Evolutionary conservation across 2,113 vertebrate genomes (phyloP).

Genomic region (Tiliqua scincoides): DNA sequence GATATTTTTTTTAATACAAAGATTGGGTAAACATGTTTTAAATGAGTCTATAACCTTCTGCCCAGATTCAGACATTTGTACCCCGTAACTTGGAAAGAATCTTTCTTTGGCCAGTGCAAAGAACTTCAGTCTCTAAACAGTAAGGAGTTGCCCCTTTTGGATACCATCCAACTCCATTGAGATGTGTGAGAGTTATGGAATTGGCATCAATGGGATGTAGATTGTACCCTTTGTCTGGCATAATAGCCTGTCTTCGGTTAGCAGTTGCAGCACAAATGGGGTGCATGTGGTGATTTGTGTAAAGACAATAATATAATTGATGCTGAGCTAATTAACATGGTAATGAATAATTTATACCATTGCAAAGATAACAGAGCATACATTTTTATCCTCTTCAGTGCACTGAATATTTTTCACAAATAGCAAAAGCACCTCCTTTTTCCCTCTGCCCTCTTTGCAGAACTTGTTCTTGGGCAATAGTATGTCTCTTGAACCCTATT

Average conservation of each 20-base stretch:
- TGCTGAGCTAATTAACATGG: slow-evolving; percentile 29
- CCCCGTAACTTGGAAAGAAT: neutral
- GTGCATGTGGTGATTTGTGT: slow-evolving; percentile 29
- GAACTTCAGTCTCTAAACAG: neutral
- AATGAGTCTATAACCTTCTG: neutral
- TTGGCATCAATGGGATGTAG: neutral
- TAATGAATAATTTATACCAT: slow-evolving; percentile 34
- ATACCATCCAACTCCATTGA: slow-evolving; percentile 17
- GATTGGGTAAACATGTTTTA: no score
- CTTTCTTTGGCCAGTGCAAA: neutral
- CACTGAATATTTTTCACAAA: slow-evolving; percentile 4
- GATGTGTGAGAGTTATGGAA: slow-evolving; percentile 10
- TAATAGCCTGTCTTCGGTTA: slow-evolving; percentile 18
- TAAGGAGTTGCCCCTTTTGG: neutral
- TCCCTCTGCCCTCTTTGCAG: neutral
- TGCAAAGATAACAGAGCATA: slow-evolving; percentile 29
- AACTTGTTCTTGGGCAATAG: neutral
- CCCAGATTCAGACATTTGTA: neutral
- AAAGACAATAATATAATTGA: slow-evolving; percentile 36
- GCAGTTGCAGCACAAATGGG: slow-evolving; percentile 21
- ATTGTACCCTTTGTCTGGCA: slow-evolving; percentile 12
- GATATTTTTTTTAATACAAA: no score
- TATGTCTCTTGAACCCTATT: neutral
- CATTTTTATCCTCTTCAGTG: slow-evolving; percentile 30
- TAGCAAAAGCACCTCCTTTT: neutral